phyloP scores from a whole-genome alignment of 1,140 invertebrate genomes.

The Drosophila lacertosa region DNA sequence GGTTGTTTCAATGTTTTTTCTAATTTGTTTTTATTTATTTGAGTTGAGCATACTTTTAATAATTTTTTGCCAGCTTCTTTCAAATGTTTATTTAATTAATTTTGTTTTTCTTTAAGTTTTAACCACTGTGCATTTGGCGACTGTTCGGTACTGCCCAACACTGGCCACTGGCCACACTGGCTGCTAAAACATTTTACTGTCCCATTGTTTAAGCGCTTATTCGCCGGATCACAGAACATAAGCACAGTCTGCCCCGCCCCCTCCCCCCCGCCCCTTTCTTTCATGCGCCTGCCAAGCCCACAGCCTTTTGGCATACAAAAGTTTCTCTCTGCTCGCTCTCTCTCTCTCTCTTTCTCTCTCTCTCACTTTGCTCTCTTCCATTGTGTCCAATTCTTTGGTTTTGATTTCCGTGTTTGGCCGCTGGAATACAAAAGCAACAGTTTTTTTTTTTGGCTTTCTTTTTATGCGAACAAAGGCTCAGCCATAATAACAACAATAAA shows the following conservation, averaged over 20 bases:
- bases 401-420: constrained; percentile 20
- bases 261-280: neutral
- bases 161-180: neutral
- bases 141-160: constrained; percentile 10
- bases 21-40: too few species aligned
- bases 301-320: neutral
- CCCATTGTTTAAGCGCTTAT: constrained; percentile 26
- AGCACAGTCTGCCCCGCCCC: neutral
- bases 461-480: constrained; percentile 23
- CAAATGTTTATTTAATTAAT: neutral
- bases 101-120: neutral
- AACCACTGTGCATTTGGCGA: neutral
- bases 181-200: constrained; percentile 24
- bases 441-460: constrained; percentile 18
- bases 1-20: too few species aligned
- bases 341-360: neutral
- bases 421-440: constrained; percentile 48
- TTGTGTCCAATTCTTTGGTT: neutral
- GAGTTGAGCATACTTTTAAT: too few species aligned
- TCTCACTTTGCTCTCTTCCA: neutral
- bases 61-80: too few species aligned
- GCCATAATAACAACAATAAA: constrained; percentile 48
- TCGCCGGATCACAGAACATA: constrained; percentile 3
- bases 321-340: neutral
- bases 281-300: neutral